Conservation (phyloP, 2,888 invertebrate genomes). For the Carterocephalus palaemon region DNA sequence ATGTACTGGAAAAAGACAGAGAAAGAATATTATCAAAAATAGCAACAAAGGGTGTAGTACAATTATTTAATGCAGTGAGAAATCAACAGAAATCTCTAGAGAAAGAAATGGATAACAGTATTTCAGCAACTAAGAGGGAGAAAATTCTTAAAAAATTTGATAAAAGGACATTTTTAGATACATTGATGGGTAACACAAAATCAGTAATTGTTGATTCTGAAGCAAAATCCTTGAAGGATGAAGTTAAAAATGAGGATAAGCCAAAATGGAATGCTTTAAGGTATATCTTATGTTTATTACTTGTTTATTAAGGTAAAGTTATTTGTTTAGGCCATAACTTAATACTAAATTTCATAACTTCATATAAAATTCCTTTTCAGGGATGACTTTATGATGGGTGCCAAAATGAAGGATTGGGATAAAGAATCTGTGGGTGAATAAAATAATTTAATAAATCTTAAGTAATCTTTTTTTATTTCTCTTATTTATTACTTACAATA, state of each 20-base stretch:
- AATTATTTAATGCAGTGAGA: conserved; percentile 93
- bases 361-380: conserved; percentile 53
- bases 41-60: conserved; percentile 95
- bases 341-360: conserved; percentile 2
- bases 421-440: conserved; percentile 80
- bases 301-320: too few relatives aligned
- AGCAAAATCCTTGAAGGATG: conserved; percentile 56
- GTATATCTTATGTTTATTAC: conserved; percentile 35
- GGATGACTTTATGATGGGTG: conserved; percentile 94
- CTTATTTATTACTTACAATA: conserved; percentile 15
- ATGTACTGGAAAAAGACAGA: conserved; percentile 85
- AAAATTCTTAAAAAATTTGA: conserved; percentile 86
- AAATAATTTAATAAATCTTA: conserved; percentile 31
- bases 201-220: conserved; percentile 74
- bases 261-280: conserved; percentile 82
- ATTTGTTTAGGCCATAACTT: too few relatives aligned
- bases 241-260: conserved; percentile 59
- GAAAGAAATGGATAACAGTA: conserved; percentile 84
- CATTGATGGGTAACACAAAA: conserved; percentile 85
- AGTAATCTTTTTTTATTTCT: conserved; percentile 31
- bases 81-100: conserved; percentile 89
- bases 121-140: conserved; percentile 87
- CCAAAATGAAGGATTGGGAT: conserved; percentile 95
- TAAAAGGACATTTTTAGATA: conserved; percentile 87
- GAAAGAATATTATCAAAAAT: conserved; percentile 89